Evolutionary conservation across 2,797 vertebrate species (phyloP), one percentile per base, ranked within the genome.

Genomic region (Pseudomugil tenellus): DNA sequence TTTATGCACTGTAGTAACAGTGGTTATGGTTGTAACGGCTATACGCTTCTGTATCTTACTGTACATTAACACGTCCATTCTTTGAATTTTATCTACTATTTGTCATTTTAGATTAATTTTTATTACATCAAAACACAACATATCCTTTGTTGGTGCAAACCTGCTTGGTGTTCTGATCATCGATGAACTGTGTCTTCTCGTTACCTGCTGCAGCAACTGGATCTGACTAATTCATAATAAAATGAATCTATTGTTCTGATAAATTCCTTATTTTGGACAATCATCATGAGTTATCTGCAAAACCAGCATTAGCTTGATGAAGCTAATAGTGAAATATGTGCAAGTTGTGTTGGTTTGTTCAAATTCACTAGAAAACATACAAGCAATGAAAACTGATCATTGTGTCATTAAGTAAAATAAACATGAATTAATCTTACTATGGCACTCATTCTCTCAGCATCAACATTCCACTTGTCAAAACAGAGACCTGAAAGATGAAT

Each of bases 401-500:
- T 10, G 46, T 13, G 12, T 1, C 11, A 21, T 21, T 21, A n/a
- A 9, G n/a, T 48, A 49, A 23, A 17, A 41, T 28, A 54, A 31
- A 32, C 17, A 49, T 23, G 52, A 19, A 31, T 31, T 32, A 10
- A 54, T n/a, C 28, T 11, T 32, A 6, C 16, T 53, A 0, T 29
- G 12, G 13, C 6, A 2, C 51, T 29, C 16, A n/a, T 54, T 31
- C 52, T n/a, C 29, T 19, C 29, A 54, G 52, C 52, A 54, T 54
- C 32, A 31, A 48, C 28, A 46, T 46, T 43, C 28, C 26, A 13
- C 52, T 65, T 28, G 63, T 75, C 48, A 72, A 59, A 43, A 49
- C 37, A 7, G 26, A 67, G 35, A 48, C 10, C 37, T n/a, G 29
- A 62, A 46, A 13, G 9, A 77, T 70, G 19, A 71, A 76, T 48